Percentiles rank a stretch among this genome's conserved stretches.
Evolutionary conservation across 2,797 vertebrate genomes (phyloP).

Genomic region (Poecilia picta): DNA sequence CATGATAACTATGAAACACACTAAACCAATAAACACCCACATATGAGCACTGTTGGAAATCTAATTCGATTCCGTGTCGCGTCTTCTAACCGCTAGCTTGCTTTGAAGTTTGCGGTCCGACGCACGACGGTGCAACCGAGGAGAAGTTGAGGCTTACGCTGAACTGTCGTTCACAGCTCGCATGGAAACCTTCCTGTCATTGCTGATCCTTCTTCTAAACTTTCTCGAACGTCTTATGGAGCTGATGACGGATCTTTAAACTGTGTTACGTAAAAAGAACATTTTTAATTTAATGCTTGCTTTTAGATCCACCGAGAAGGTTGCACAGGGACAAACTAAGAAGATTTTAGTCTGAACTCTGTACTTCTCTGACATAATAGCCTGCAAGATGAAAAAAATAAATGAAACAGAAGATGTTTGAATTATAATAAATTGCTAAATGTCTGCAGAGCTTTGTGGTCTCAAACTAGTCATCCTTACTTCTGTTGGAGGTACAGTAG

Average conservation of each 20-base stretch:
- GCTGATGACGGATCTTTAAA: slow-evolving; percentile 50
- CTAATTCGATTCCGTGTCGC: slow-evolving; percentile 56
- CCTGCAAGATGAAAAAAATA: background rate
- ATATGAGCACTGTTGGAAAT: slow-evolving; percentile 53
- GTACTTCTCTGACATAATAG: slow-evolving; percentile 16
- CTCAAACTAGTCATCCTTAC: background rate
- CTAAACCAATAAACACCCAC: slow-evolving; percentile 56
- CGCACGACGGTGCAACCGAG: slow-evolving; percentile 35
- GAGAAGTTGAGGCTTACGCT: slow-evolving; percentile 18
- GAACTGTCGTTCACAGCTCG: slow-evolving; percentile 25
- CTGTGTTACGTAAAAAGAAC: slow-evolving; percentile 29
- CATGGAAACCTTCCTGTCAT: slow-evolving; percentile 47
- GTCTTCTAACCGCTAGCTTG: slow-evolving; percentile 33
- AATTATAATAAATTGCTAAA: background rate
- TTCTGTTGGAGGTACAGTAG: background rate
- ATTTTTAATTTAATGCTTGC: slow-evolving; percentile 38
- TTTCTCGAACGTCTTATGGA: slow-evolving; percentile 22
- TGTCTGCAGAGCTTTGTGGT: background rate
- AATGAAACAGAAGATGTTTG: background rate
- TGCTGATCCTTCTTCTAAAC: slow-evolving; percentile 34
- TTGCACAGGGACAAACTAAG: slow-evolving; percentile 15
- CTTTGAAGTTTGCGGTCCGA: slow-evolving; percentile 60
- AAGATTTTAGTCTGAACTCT: slow-evolving; percentile 23
- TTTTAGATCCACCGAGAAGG: slow-evolving; percentile 26
- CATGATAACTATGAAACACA: slow-evolving; percentile 56